A percentile compares a stretch with the other conserved stretches of the same genome.
These are phyloP conservation scores for Pardalotus punctatus DNA, from an alignment of 2,113 vertebrate species.

Conservation along the genomic window DNA sequence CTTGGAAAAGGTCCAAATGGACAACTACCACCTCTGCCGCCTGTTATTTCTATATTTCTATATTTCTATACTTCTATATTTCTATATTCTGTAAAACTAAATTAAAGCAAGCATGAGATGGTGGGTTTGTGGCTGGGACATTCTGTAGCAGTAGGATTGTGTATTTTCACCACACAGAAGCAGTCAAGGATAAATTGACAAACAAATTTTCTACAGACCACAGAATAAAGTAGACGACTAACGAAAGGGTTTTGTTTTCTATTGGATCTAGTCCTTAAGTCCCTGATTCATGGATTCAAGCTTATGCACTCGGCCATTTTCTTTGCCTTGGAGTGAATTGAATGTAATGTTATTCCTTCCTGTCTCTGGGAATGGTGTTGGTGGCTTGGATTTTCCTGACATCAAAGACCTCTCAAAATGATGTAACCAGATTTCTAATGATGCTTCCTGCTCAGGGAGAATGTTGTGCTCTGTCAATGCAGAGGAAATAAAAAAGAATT, in stretches of 20 bases:
- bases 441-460: background rate
- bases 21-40: background rate
- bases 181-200: background rate
- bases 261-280: background rate
- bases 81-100: background rate
- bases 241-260: background rate
- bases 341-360: background rate
- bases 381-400: background rate
- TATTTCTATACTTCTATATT: background rate
- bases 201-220: background rate
- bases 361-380: background rate
- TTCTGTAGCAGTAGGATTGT: background rate
- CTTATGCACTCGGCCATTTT: background rate
- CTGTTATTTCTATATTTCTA: background rate
- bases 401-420: background rate
- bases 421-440: background rate
- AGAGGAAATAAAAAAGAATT: background rate
- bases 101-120: background rate
- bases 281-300: background rate
- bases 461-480: background rate
- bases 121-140: background rate
- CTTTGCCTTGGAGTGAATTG: background rate
- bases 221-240: background rate
- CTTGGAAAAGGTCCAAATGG: background rate
- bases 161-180: background rate